Base-by-base conservation (phyloP, 2,113 vertebrate species). In the Menura novaehollandiae region DNA sequence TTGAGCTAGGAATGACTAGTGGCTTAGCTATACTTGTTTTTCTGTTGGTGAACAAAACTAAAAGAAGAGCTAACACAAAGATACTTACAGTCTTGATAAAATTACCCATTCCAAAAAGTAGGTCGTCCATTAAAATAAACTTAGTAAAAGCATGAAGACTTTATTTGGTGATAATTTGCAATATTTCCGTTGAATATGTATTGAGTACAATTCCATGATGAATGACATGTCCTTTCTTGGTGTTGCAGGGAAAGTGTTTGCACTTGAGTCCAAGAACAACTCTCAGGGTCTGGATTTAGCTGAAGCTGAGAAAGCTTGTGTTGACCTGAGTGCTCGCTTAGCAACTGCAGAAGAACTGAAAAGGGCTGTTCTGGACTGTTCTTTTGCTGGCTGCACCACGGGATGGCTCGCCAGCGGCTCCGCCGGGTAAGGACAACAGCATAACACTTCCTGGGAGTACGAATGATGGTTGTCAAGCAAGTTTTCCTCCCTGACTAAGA, bases 401-500 rank as follows among this genome's bases (percentile, higher is more conserved):
- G 99, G 99, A 87, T 99, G 99, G 99, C 98, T 99, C 8, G 97
- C 98, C 0, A 98, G 98, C 2, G 98, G 98, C 91, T 96, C 96
- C 20, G 94, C 98, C 0, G 99, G 99, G 99, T 99, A 98, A 99
- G 99, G 69, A 90, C 43, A 79, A 85, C 17, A 53, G 26, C 35
- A 49, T 68, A 92, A 84, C 32, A 3, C 66, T 62, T 88, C 58
- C 55, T 92, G 79, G 78, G 46, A 76, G 20, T 37, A 59, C 8
- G 26, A 93, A 51, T 72, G 68, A 47, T 39, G 62, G 44, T 24
- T 71, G 43, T 86, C 11, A 5, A 47, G 14, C 12, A 27, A 49
- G 22, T 77, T 69, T 79, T 85, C 47, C 64, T 71, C 68, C 24
- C 71, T 81, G 37, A 47, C 32, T 71, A 24, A 76, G 30, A 59